Evolutionary conservation across 2,888 invertebrate species (phyloP).

Genomic region (Osmoderma eremita): DNA sequence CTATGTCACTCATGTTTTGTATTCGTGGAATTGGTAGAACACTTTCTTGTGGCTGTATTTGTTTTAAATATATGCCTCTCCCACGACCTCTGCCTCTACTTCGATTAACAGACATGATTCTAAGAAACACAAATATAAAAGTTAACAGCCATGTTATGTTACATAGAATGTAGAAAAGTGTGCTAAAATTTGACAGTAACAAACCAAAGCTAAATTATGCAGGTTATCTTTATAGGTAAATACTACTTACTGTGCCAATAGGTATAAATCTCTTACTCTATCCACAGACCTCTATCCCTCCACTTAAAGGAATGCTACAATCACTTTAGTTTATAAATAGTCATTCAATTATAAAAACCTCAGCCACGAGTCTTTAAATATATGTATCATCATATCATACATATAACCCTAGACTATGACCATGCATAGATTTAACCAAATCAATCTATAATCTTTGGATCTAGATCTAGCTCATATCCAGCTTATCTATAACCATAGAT

Average conservation of each 20-base stretch:
- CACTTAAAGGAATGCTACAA: not conserved
- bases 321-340: not conserved
- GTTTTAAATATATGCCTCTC: constrained; percentile 31
- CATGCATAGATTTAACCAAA: not conserved
- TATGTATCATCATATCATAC: not conserved
- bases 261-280: constrained; percentile 21
- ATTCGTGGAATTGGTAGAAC: constrained; percentile 11
- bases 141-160: not conserved
- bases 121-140: not conserved
- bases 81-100: constrained; percentile 44
- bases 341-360: not conserved
- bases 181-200: not conserved
- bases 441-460: not conserved
- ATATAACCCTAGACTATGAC: not conserved
- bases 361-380: not conserved
- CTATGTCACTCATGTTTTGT: constrained; percentile 15
- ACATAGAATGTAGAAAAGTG: not conserved
- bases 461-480: no score
- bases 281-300: no score
- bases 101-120: constrained; percentile 35
- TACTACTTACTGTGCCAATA: not conserved
- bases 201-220: not conserved
- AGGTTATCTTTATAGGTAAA: constrained; percentile 7
- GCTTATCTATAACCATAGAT: no score
- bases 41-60: constrained; percentile 14